Base-by-base conservation (phyloP, 64 coral and sea anemone genomes). In the Stichodactyla helianthus region DNA sequence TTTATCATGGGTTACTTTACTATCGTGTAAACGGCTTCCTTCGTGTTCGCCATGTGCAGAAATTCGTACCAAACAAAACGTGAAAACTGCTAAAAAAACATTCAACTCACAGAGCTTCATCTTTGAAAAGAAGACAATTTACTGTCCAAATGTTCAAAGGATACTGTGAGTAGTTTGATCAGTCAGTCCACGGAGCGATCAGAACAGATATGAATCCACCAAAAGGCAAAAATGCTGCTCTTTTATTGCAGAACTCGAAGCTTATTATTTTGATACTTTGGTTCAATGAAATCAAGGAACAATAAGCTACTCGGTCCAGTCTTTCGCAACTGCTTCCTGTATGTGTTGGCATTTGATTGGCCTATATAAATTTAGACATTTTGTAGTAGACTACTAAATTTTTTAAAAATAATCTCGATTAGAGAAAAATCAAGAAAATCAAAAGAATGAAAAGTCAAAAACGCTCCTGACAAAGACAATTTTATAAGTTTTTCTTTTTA, bases 1-100 rank as follows among this genome's bases (percentile, higher is more conserved):
- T 92, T 92, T 92, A 71, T 92, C 90, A 16, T 92, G 90, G 23
- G 90, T 92, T 17, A 87, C 17, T 83, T 92, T 92, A 60, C 85
- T 63, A 67, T 92, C 85, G 22, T 92, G 90, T 57, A 92, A n/a
- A 56, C 81, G 90, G 53, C 77, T 92, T 18, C 57, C 53, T 71
- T 86, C 19, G 10, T 61, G 77, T 50, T 23, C 54, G 20, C 61
- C 77, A 51, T 87, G 62, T 44, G 59, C 60, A 25, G 22, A 25
- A 9, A 82, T 82, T 6, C 8, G 79, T 50, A 23, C 6, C 51
- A 51, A 44, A 17, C 54, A 16, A 52, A 82, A 53, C 44, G 16
- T 35, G 11, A 82, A n/a, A n/a, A 53, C 5, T 13, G 18, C 19
- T 11, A 54, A 54, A 18, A 82, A 54, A 53, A 51, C 20, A 51